These are phyloP conservation scores for Musca vetustissima DNA, from an alignment of 1,140 invertebrate genomes.

Conservation along the genomic window DNA sequence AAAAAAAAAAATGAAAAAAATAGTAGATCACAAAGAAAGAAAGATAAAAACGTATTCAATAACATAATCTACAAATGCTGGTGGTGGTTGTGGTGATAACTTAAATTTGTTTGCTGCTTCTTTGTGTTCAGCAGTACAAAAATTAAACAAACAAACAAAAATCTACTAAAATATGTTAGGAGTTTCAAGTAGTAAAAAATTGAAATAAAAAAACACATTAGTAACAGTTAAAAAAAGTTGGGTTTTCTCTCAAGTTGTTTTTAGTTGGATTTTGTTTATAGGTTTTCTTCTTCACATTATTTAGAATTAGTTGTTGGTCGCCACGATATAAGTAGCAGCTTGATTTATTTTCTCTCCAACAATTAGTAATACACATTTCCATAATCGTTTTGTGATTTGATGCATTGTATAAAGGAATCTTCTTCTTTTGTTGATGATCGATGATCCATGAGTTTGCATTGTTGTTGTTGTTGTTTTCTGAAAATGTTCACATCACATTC, in stretches of 20 bases:
- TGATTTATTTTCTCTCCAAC: not conserved
- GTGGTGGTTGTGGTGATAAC: too few relatives aligned
- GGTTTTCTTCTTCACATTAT: not conserved
- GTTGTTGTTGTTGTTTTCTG: not conserved
- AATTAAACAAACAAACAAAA: too few relatives aligned
- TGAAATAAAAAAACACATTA: not conserved
- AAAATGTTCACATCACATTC: not conserved
- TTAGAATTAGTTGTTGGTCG: not conserved
- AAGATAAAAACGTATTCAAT: not conserved
- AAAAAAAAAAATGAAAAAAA: not conserved
- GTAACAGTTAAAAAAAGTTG: too few relatives aligned
- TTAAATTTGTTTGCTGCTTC: too few relatives aligned
- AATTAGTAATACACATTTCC: slow-evolving; percentile 13
- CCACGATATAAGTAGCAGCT: too few relatives aligned
- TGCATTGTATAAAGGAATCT: slow-evolving; percentile 6
- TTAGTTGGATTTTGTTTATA: not conserved
- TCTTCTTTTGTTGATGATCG: not conserved
- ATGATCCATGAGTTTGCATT: not conserved
- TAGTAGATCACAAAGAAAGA: not conserved
- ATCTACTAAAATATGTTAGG: not conserved
- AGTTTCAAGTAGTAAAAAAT: not conserved
- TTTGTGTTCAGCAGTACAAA: too few relatives aligned
- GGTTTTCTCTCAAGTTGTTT: too few relatives aligned
- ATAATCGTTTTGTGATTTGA: slow-evolving; percentile 3
- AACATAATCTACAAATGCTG: slow-evolving; percentile 19